Evolutionary conservation across 2,113 vertebrate species (phyloP).

Genomic region (Tinamus guttatus): DNA sequence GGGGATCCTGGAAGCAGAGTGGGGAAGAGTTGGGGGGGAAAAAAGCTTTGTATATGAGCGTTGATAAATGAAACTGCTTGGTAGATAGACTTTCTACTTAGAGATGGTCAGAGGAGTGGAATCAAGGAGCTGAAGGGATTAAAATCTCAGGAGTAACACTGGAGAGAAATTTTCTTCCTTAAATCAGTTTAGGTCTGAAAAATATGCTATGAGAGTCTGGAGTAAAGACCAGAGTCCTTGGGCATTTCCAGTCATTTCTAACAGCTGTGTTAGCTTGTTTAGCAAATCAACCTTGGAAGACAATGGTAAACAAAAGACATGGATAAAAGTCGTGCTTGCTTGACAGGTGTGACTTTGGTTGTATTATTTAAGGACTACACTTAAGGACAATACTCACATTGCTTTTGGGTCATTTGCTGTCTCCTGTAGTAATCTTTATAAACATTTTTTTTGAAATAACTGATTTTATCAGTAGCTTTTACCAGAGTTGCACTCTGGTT

Average conservation of each 20-base stretch:
- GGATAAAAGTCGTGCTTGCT: not conserved
- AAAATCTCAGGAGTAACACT: slow-evolving; percentile 5
- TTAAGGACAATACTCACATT: not conserved
- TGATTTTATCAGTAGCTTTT: not conserved
- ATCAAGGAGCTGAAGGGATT: slow-evolving; percentile 20
- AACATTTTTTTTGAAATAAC: not conserved
- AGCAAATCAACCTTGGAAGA: not conserved
- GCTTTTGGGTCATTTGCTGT: not conserved
- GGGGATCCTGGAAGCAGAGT: not conserved
- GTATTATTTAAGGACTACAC: slow-evolving; percentile 1
- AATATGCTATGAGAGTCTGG: slow-evolving; percentile 20
- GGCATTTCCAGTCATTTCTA: not conserved
- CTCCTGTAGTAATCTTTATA: not conserved
- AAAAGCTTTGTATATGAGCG: not conserved
- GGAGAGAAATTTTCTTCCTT: slow-evolving; percentile 8
- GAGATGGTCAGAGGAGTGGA: not conserved
- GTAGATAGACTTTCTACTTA: not conserved
- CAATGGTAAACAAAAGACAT: not conserved
- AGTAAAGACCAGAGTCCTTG: slow-evolving; percentile 3
- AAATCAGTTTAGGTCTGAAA: slow-evolving; percentile 33
- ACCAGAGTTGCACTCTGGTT: not conserved
- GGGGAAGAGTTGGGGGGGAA: not conserved
- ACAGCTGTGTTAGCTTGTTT: not conserved
- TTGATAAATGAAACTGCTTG: not conserved
- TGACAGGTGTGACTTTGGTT: not conserved